A percentile compares a stretch with the other conserved stretches of the same genome.
phyloP scores from a whole-genome alignment of 2,888 invertebrate species.

The Rugalucina vietnamica region DNA sequence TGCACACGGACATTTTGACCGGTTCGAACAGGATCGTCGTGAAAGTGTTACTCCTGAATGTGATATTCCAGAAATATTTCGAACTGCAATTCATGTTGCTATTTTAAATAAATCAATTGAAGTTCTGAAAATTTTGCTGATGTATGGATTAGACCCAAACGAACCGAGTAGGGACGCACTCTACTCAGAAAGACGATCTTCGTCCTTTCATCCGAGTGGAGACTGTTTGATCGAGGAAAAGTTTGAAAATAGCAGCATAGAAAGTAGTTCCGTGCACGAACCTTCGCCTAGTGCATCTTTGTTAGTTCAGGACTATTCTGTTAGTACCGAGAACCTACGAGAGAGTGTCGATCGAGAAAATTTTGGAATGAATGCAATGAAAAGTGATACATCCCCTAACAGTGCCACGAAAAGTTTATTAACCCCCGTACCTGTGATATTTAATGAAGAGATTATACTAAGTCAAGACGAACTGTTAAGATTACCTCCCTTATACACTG shows the following conservation, averaged over 20 bases:
- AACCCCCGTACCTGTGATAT: background rate
- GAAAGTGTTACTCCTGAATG: constrained; percentile 79
- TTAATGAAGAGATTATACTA: constrained; percentile 81
- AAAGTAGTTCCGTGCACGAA: background rate
- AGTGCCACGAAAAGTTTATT: background rate
- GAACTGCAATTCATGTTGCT: constrained; percentile 86
- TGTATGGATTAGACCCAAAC: constrained; percentile 86
- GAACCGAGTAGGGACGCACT: constrained; percentile 83
- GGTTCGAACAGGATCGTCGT: constrained; percentile 77
- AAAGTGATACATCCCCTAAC: too few relatives aligned
- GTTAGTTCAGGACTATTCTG: background rate
- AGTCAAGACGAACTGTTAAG: constrained; percentile 85
- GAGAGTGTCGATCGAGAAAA: background rate
- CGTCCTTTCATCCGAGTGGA: constrained; percentile 42
- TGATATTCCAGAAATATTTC: constrained; percentile 85
- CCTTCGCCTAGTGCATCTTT: background rate
- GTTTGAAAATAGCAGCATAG: constrained; percentile 25
- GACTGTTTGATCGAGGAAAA: constrained; percentile 57
- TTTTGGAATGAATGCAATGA: background rate
- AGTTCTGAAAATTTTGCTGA: constrained; percentile 86
- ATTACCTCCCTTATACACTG: constrained; percentile 87
- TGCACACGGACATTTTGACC: constrained; percentile 82
- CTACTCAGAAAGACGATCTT: constrained; percentile 40
- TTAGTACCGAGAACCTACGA: background rate
- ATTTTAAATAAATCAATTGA: constrained; percentile 86